Evolutionary conservation across 2,113 vertebrate species (phyloP).

Genomic region (Casuarius casuarius): DNA sequence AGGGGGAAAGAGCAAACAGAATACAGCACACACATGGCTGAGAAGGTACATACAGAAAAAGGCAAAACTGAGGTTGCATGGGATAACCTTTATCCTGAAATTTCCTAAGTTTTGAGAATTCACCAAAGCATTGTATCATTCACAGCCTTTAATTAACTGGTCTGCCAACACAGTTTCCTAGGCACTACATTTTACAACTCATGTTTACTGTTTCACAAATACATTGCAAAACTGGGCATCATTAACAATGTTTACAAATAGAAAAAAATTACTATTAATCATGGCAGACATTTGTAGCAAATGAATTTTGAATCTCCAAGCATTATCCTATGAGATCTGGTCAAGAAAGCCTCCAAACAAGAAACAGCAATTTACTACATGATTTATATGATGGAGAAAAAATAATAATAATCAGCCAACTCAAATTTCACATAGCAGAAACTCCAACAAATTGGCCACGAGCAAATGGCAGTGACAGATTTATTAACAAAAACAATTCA

Average conservation of each 20-base stretch:
- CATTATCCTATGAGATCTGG: not conserved
- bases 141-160: not conserved
- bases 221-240: not conserved
- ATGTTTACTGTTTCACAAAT: not conserved
- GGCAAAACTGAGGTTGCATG: not conserved
- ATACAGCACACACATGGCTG: not conserved
- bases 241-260: not conserved
- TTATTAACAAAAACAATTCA: not conserved
- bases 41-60: not conserved
- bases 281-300: not conserved
- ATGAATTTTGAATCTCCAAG: not conserved
- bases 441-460: not conserved
- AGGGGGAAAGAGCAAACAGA: not conserved
- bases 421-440: not conserved
- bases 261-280: not conserved
- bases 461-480: not conserved
- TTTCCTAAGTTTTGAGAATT: not conserved
- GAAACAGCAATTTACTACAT: not conserved
- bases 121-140: not conserved
- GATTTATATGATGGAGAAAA: not conserved
- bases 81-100: not conserved
- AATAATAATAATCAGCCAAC: not conserved
- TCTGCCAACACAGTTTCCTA: not conserved
- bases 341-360: not conserved
- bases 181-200: not conserved